Percentiles rank a stretch among this genome's conserved stretches.
Evolutionary conservation across 1,140 invertebrate species (phyloP).

Genomic region (Rhopalosiphum padi): DNA sequence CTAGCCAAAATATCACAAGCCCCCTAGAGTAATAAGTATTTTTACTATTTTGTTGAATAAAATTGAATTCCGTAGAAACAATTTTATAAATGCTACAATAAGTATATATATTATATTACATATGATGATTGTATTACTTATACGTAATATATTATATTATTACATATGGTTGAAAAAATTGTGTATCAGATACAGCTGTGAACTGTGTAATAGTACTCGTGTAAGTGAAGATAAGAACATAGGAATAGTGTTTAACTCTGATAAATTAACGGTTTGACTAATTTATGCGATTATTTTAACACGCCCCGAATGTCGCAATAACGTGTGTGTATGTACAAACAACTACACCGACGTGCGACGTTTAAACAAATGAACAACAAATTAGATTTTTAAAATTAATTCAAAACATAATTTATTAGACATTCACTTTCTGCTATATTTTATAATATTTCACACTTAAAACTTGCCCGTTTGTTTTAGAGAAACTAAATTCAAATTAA

Average conservation of each 20-base stretch:
- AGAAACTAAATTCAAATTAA: background rate
- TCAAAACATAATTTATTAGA: background rate
- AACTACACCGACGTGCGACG: background rate
- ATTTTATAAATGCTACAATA: background rate
- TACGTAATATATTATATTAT: background rate
- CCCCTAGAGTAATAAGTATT: background rate
- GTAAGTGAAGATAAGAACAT: background rate
- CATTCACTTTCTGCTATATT: background rate
- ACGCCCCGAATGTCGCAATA: background rate
- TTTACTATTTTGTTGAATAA: background rate
- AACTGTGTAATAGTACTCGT: background rate
- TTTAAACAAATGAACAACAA: conserved; percentile 10
- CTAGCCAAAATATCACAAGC: background rate
- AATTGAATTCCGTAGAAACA: background rate
- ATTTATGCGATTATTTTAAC: background rate
- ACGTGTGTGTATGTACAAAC: background rate
- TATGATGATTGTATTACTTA: too few relatives aligned
- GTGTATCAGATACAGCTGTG: background rate
- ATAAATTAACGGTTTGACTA: background rate
- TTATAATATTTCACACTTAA: conserved; percentile 8
- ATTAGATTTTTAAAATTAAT: background rate
- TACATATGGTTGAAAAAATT: background rate
- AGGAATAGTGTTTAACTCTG: background rate
- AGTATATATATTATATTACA: too few relatives aligned
- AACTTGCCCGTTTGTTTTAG: background rate